phyloP scores from a whole-genome alignment of 2,797 vertebrate genomes.

The Numenius phaeopus region DNA sequence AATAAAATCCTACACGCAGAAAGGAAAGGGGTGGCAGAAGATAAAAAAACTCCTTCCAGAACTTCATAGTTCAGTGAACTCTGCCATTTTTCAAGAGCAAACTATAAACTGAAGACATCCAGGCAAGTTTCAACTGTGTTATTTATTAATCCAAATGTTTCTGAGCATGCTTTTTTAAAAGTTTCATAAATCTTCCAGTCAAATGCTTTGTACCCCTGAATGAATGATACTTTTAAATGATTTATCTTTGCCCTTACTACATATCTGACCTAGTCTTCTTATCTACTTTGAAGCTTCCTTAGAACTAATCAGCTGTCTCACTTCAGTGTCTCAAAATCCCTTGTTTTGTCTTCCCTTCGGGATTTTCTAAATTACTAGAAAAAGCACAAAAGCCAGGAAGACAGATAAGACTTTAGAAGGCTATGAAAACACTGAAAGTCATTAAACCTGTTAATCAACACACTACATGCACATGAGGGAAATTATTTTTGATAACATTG shows the following conservation, averaged over 20 bases:
- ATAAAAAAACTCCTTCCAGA: neutral
- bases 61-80: neutral
- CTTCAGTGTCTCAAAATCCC: neutral
- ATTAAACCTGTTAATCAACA: constrained; percentile 42
- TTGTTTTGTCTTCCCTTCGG: constrained; percentile 48
- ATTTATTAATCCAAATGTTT: constrained; percentile 41
- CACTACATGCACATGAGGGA: neutral
- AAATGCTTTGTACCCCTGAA: constrained; percentile 6
- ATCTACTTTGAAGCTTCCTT: constrained; percentile 46
- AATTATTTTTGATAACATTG: constrained; percentile 26
- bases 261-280: neutral
- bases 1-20: neutral
- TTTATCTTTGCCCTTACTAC: constrained; percentile 35
- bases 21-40: neutral
- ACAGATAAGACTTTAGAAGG: constrained; percentile 46
- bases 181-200: constrained; percentile 25
- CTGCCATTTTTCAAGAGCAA: constrained; percentile 4
- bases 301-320: constrained; percentile 41
- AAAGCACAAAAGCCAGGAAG: constrained; percentile 38
- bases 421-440: constrained; percentile 40
- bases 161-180: neutral
- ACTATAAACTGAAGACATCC: neutral
- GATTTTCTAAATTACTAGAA: constrained; percentile 1
- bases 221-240: neutral
- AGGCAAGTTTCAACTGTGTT: neutral